Evolutionary conservation across 2,113 vertebrate genomes (phyloP).

Genomic region (Seriola aureovittata): DNA sequence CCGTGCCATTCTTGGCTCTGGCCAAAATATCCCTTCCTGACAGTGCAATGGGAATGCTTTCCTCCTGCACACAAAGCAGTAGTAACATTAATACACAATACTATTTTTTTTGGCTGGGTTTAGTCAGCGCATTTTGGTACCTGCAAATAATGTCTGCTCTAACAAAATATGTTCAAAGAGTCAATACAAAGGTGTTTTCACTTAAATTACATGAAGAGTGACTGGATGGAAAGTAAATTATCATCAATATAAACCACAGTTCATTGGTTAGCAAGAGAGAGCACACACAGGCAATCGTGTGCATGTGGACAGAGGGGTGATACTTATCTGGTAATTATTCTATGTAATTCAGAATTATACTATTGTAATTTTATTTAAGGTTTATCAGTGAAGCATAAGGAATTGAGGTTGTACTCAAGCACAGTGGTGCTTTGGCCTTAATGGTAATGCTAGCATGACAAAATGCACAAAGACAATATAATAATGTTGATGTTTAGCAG

Average conservation of each 20-base stretch:
- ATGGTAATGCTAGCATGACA: too few relatives aligned
- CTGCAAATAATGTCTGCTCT: neutral
- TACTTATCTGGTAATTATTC: neutral
- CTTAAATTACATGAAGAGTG: neutral
- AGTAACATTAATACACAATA: neutral
- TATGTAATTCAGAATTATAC: neutral
- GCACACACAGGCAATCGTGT: neutral
- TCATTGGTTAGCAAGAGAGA: neutral
- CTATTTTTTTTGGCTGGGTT: neutral
- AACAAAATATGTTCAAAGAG: too few relatives aligned
- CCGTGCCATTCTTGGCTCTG: constrained; percentile 99
- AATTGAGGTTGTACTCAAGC: neutral
- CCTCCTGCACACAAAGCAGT: constrained; percentile 86
- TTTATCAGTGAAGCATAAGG: neutral
- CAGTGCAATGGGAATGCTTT: constrained; percentile 99
- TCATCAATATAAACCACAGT: neutral
- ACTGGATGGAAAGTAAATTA: neutral
- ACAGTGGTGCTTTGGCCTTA: neutral
- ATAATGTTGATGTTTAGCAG: too few relatives aligned
- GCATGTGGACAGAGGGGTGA: neutral
- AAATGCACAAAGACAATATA: too few relatives aligned
- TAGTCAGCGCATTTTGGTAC: neutral
- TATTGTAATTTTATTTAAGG: neutral
- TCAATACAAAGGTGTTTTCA: neutral
- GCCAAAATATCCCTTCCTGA: constrained; percentile 99